Percentiles rank a stretch among this genome's conserved stretches.
These are phyloP conservation scores for Danio choprae DNA, from an alignment of 2,797 vertebrate species.

Conservation along the genomic window DNA sequence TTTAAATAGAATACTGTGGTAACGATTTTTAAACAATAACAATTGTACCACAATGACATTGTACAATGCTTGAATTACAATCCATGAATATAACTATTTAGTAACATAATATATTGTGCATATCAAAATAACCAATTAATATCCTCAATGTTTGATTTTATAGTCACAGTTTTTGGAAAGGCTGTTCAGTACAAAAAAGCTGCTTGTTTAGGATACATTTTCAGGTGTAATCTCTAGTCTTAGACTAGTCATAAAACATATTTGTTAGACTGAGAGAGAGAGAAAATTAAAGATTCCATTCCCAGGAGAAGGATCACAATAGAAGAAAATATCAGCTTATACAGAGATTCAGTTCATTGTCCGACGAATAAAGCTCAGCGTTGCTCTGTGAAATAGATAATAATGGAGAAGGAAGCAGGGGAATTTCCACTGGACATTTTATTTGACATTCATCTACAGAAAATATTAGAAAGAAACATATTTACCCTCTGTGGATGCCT, in stretches of 20 bases:
- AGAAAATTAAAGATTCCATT: slow-evolving; percentile 5
- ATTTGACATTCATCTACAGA: neutral
- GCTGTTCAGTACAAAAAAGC: neutral
- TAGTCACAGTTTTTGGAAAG: neutral
- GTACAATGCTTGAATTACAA: neutral
- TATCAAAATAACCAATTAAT: neutral
- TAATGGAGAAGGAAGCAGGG: neutral
- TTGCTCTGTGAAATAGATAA: slow-evolving; percentile 2
- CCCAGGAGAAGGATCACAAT: neutral
- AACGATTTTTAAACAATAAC: neutral
- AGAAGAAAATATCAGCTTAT: neutral
- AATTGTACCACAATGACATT: neutral
- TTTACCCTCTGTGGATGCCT: neutral
- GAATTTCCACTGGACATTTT: slow-evolving; percentile 14
- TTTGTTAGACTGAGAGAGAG: neutral
- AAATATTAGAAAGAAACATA: neutral
- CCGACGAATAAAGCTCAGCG: neutral
- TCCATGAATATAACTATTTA: neutral
- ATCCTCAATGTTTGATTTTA: neutral
- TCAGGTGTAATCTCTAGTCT: slow-evolving; percentile 1
- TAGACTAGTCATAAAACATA: slow-evolving; percentile 3
- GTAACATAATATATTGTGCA: neutral
- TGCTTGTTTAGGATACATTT: neutral
- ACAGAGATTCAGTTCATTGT: neutral
- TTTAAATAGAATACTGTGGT: neutral